Base-by-base conservation (phyloP, 2,888 invertebrate species). In the Sclerodermus sp. region DNA sequence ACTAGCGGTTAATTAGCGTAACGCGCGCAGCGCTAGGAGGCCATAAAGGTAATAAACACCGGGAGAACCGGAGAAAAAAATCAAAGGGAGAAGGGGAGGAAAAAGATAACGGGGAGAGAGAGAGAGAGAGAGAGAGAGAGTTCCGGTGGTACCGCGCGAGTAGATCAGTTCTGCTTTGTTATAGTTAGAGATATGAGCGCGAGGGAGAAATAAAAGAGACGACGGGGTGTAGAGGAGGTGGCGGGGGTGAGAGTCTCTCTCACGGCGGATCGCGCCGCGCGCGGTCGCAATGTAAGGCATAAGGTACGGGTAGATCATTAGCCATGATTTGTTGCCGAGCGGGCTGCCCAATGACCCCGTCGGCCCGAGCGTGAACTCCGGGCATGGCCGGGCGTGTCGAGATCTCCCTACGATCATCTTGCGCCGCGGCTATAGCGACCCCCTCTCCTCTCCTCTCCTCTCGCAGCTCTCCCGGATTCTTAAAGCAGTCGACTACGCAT, bases 261-360 rank as follows among this genome's bases (percentile, higher is more conserved):
- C 23, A 23, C n/a, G n/a, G 36, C 13, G 42, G 41, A 23, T 18
- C 41, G 45, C 32, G 6, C 34, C 34, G 17, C 34, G 30, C 30
- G 34, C 34, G 34, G 34, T 34, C 34, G 34, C 34, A 12, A 34
- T 34, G 34, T 34, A 13, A 34, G 34, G 54, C 64, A 67, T 64
- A 68, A 70, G 71, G 66, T 67, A 70, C 67, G 73, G 71, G 67
- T 68, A 76, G 77, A 77, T 77, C 77, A 77, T 77, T 77, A 77
- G 76, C 74, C 75, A 75, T 77, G 77, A 77, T 77, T 77, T 77
- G 77, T 77, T 76, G 77, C 73, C 74, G 75, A 71, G 76, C 73
- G 68, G 71, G 69, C 73, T 77, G 76, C 74, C 74, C 77, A 74
- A 74, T 76, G 77, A 77, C 77, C 77, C 73, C 77, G 60, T 50